Percentiles rank a stretch among this genome's conserved stretches.
phyloP scores from a whole-genome alignment of 2,113 vertebrate species.

The Castor canadensis region DNA sequence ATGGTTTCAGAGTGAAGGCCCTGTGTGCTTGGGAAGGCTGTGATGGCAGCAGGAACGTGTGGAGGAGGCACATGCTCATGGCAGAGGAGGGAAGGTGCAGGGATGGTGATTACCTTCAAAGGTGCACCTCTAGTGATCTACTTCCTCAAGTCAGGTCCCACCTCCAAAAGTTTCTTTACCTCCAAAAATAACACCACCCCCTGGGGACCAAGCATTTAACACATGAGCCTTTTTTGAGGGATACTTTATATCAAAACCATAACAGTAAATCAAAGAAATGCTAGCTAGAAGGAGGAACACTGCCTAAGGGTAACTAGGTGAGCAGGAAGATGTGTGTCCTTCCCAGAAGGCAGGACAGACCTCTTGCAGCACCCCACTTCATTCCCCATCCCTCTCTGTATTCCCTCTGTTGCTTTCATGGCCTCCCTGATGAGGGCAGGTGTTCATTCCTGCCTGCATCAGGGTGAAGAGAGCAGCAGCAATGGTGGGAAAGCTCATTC shows the following conservation, averaged over 20 bases:
- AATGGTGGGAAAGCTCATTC: not conserved
- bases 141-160: too few species aligned
- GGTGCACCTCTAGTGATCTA: too few species aligned
- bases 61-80: too few species aligned
- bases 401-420: not conserved
- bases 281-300: not conserved
- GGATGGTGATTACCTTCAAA: too few species aligned
- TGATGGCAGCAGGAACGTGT: too few species aligned
- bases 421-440: not conserved
- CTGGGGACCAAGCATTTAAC: too few species aligned
- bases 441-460: not conserved
- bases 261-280: not conserved
- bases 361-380: rapidly evolving
- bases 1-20: not conserved
- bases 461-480: not conserved
- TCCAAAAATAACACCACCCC: too few species aligned
- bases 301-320: not conserved
- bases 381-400: rapidly evolving
- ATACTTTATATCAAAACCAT: too few species aligned
- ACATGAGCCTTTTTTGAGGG: too few species aligned
- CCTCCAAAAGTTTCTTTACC: too few species aligned
- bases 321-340: not conserved
- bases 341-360: not conserved
- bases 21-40: not conserved
- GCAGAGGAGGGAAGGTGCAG: too few species aligned